These are phyloP conservation scores for Drosophila virilis DNA, from an alignment of 1,140 invertebrate species.

Conservation along the genomic window DNA sequence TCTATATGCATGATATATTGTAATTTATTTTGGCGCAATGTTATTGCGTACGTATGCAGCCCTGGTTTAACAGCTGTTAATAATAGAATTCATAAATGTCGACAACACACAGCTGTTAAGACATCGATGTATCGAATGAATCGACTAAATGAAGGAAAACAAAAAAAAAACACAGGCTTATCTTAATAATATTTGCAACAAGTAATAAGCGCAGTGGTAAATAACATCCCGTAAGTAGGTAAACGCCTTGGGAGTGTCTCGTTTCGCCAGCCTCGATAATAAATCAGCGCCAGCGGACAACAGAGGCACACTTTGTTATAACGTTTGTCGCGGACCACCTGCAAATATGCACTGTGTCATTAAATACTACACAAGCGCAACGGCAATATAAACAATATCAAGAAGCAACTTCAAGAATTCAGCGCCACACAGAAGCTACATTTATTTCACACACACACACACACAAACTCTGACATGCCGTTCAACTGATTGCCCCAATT, in stretches of 20 bases:
- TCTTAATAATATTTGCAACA: constrained; percentile 54
- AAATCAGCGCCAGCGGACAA: neutral
- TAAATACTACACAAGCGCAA: constrained; percentile 7
- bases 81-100: neutral
- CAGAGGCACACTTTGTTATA: constrained; percentile 4
- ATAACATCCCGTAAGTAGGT: constrained; percentile 8
- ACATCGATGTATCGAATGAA: constrained; percentile 26
- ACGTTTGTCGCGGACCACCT: constrained; percentile 13
- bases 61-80: constrained; percentile 18
- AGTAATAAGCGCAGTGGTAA: constrained; percentile 28
- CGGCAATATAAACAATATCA: constrained; percentile 11
- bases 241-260: constrained; percentile 7
- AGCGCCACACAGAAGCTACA: neutral
- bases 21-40: too few relatives aligned
- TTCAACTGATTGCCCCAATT: constrained; percentile 54
- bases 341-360: constrained; percentile 21
- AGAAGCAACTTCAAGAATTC: neutral
- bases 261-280: neutral
- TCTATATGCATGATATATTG: too few relatives aligned
- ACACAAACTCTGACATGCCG: constrained; percentile 39
- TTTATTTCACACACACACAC: neutral
- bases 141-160: constrained; percentile 38
- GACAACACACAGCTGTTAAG: constrained; percentile 49
- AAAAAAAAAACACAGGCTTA: constrained; percentile 33
- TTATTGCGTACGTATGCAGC: neutral